phyloP scores from a whole-genome alignment of 2,888 invertebrate genomes.

The Pycnomerus fuliginosus region DNA sequence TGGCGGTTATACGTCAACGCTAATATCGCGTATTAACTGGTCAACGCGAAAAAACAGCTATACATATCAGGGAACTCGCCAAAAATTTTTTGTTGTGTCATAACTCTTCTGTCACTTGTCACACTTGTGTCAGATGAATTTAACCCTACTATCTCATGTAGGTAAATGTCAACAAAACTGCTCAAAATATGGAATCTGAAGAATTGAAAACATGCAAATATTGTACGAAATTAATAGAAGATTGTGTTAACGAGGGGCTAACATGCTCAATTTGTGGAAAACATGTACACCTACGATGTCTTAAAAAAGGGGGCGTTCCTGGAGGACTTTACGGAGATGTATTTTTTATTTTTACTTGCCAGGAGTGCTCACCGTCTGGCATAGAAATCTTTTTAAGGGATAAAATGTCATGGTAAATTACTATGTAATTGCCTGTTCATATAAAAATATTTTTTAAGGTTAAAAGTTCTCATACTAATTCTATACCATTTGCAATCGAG shows the following conservation, averaged over 20 bases:
- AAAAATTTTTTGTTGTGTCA: too few species aligned
- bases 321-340: conserved; percentile 73
- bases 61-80: too few species aligned
- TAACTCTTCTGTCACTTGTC: too few species aligned
- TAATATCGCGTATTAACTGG: too few species aligned
- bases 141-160: too few species aligned
- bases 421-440: conserved; percentile 1
- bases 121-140: too few species aligned
- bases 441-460: conserved; percentile 54
- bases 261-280: conserved; percentile 61
- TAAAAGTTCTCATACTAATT: conserved; percentile 70
- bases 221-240: conserved; percentile 57
- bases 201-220: conserved; percentile 59
- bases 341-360: conserved; percentile 71
- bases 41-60: too few species aligned
- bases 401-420: conserved; percentile 67
- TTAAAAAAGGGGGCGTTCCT: conserved; percentile 66
- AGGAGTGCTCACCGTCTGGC: conserved; percentile 60
- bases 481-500: conserved; percentile 75
- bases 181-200: conserved; percentile 9
- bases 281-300: conserved; percentile 66
- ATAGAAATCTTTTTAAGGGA: conserved; percentile 63
- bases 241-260: conserved; percentile 61
- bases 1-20: too few species aligned
- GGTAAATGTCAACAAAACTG: background rate